These are phyloP conservation scores for Taenaris catops DNA, from an alignment of 2,888 invertebrate species.

Conservation along the genomic window DNA sequence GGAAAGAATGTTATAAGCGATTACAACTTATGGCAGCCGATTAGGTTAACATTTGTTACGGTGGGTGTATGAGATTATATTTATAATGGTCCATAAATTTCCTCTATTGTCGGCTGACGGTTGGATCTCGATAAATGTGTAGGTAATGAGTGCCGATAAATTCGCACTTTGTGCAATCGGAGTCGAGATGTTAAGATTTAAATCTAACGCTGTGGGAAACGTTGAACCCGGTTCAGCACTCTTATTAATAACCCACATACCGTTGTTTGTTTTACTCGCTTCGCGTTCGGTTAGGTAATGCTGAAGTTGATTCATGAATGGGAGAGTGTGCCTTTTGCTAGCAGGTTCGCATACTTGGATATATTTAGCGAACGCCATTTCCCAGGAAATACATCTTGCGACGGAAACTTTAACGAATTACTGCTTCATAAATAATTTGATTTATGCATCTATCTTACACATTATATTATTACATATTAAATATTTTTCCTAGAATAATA, in stretches of 20 bases:
- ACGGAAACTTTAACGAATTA: conserved; percentile 51
- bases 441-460: too few relatives aligned
- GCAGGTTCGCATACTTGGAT: conserved; percentile 47
- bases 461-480: too few relatives aligned
- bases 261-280: conserved; percentile 67
- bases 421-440: conserved; percentile 17
- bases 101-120: conserved; percentile 1
- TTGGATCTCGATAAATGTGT: conserved; percentile 16
- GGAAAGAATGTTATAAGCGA: conserved; percentile 50
- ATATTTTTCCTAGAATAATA: too few relatives aligned
- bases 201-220: conserved; percentile 57
- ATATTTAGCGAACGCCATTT: conserved; percentile 72
- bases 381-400: conserved; percentile 64
- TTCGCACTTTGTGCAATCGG: conserved; percentile 38
- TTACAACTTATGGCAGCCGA: conserved; percentile 52
- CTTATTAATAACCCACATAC: conserved; percentile 73
- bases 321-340: conserved; percentile 49
- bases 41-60: conserved; percentile 49
- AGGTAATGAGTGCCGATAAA: conserved; percentile 19
- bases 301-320: conserved; percentile 78
- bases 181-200: conserved; percentile 51
- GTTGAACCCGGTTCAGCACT: conserved; percentile 73
- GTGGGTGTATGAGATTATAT: conserved; percentile 13
- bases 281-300: conserved; percentile 68
- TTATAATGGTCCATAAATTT: conserved; percentile 8